phyloP scores from a whole-genome alignment of 1,140 invertebrate species.

The Ostrea edulis region DNA sequence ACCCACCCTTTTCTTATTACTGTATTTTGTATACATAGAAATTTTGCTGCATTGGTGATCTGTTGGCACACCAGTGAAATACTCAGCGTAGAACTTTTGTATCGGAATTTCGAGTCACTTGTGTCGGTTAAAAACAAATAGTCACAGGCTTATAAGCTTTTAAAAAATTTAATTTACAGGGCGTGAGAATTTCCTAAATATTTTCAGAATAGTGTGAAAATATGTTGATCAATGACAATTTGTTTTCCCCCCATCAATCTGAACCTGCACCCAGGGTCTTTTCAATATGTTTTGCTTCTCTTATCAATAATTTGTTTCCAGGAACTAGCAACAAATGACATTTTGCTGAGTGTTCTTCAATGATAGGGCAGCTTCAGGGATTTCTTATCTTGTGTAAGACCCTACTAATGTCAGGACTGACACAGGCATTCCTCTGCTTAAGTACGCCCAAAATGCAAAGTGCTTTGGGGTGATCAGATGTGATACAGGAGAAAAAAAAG shows the following conservation, averaged over 20 bases:
- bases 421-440: not conserved
- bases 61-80: not conserved
- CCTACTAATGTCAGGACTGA: constrained; percentile 26
- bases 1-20: constrained; percentile 16
- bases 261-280: not conserved
- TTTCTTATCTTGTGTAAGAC: constrained; percentile 16
- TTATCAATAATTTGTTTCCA: constrained; percentile 15
- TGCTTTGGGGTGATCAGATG: not conserved
- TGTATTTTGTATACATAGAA: not conserved
- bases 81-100: not conserved
- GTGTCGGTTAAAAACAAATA: not conserved
- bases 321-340: constrained; percentile 18
- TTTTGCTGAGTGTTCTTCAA: not conserved
- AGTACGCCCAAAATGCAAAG: not conserved
- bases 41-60: not conserved
- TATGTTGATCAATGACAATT: not conserved
- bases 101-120: not conserved
- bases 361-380: not conserved
- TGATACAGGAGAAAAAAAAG: not conserved
- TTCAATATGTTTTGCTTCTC: constrained; percentile 19
- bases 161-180: not conserved
- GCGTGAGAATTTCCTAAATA: not conserved
- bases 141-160: not conserved
- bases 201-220: not conserved
- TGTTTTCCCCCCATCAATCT: not conserved